Percentiles rank a stretch among this genome's conserved stretches.
These are phyloP conservation scores for Microtus ochrogaster DNA, from an alignment of 2,113 vertebrate species.

Conservation along the genomic window DNA sequence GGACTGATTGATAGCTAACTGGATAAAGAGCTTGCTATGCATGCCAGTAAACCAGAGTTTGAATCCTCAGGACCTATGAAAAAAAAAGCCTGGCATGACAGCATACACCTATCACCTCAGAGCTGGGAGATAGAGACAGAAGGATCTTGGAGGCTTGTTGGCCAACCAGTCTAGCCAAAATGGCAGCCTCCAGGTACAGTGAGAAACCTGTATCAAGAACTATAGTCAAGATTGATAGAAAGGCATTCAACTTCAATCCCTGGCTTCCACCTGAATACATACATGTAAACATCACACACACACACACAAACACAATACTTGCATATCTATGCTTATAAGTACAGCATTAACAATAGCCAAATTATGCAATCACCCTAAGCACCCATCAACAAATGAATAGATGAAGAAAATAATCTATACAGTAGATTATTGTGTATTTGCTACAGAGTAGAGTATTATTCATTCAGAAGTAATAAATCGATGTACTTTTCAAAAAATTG, in stretches of 20 bases:
- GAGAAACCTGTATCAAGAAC: neutral
- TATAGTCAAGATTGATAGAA: neutral
- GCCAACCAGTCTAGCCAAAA: neutral
- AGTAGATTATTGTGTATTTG: neutral
- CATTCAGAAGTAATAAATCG: neutral
- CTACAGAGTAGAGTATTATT: neutral
- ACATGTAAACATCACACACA: neutral
- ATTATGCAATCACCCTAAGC: neutral
- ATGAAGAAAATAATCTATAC: neutral
- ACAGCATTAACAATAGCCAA: neutral
- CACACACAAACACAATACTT: neutral
- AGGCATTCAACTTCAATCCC: neutral
- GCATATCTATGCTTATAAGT: neutral
- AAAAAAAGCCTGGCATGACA: neutral
- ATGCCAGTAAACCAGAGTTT: neutral
- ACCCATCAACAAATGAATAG: neutral
- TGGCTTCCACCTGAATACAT: neutral
- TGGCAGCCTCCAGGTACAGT: neutral
- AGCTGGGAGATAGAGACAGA: neutral
- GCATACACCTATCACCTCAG: neutral
- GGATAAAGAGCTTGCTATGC: neutral
- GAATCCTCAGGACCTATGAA: neutral
- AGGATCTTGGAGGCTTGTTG: neutral
- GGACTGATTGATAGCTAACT: no score
- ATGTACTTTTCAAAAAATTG: neutral